These are phyloP conservation scores for Takifugu bimaculatus DNA, from an alignment of 2,113 vertebrate genomes.

Conservation along the genomic window DNA sequence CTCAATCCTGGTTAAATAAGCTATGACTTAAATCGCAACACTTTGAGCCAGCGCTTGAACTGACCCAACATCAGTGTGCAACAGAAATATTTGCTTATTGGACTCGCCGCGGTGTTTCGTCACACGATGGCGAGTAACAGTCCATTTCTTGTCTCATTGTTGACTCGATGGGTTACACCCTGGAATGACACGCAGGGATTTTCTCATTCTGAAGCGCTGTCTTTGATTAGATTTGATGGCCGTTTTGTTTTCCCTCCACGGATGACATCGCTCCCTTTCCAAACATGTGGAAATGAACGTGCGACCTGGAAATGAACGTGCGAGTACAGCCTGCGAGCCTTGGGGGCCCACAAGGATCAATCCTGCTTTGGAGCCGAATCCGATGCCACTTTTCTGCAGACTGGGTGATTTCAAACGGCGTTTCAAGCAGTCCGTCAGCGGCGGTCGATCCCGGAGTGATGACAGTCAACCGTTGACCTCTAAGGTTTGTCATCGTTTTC, in stretches of 20 bases:
- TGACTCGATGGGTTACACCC: slow-evolving; percentile 4
- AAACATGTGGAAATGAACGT: no score
- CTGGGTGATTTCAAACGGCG: slow-evolving; percentile 25
- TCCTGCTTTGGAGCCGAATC: slow-evolving; percentile 29
- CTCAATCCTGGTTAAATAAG: no score
- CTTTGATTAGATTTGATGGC: slow-evolving; percentile 10
- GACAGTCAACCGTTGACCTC: slow-evolving; percentile 59
- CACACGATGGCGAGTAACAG: no score
- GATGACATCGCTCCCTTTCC: slow-evolving; percentile 15
- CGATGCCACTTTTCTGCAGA: slow-evolving; percentile 21
- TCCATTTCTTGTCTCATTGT: slow-evolving; percentile 4
- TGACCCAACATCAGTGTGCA: neutral
- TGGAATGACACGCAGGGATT: slow-evolving; percentile 27
- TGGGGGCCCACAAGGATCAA: slow-evolving; percentile 41
- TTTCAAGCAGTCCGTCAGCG: neutral
- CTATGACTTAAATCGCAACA: no score
- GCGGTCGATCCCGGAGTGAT: slow-evolving; percentile 38
- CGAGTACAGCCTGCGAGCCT: slow-evolving; percentile 5
- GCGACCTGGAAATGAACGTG: slow-evolving; percentile 16
- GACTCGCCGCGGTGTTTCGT: slow-evolving; percentile 5
- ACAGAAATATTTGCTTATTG: slow-evolving; percentile 9
- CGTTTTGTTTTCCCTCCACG: neutral
- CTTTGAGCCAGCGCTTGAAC: neutral
- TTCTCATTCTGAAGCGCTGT: slow-evolving; percentile 23
- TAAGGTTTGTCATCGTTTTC: slow-evolving; percentile 49